phyloP scores from a whole-genome alignment of 2,113 vertebrate species.

The Marmota monax region DNA sequence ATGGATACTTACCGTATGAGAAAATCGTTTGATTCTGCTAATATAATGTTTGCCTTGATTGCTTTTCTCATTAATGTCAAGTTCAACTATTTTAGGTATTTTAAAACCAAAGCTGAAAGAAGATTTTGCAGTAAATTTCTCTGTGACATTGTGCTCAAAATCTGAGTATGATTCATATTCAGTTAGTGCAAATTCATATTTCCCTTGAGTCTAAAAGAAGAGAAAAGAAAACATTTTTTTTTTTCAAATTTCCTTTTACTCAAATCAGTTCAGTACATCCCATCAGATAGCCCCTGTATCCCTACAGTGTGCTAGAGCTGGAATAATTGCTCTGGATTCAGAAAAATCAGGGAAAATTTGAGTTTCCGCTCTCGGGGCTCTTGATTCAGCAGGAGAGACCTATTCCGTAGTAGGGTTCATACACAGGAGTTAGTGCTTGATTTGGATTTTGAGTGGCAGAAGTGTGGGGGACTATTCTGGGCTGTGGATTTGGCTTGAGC shows the following conservation, averaged over 20 bases:
- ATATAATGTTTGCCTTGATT: conserved; percentile 87
- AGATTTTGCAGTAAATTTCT: conserved; percentile 34
- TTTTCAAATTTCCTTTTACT: neutral
- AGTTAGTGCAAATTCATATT: conserved; percentile 90
- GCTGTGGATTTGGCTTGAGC: neutral
- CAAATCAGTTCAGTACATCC: neutral
- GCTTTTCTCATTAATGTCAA: conserved; percentile 85
- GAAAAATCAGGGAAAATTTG: neutral
- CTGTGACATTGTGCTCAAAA: conserved; percentile 86
- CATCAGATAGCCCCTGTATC: neutral
- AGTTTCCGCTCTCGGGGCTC: neutral
- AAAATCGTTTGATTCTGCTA: conserved; percentile 88
- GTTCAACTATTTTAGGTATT: conserved; percentile 79
- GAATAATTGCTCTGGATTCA: neutral
- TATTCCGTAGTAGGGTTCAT: fast-evolving
- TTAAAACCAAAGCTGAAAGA: conserved; percentile 87
- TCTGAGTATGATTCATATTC: conserved; percentile 91
- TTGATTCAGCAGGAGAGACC: neutral
- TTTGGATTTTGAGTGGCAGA: neutral
- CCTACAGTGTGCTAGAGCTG: neutral
- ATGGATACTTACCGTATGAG: conserved; percentile 89
- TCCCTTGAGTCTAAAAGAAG: conserved; percentile 91
- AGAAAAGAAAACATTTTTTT: neutral
- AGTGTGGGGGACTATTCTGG: neutral
- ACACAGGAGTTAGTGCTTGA: neutral